Conservation (phyloP, 2,113 vertebrate species). For the Vombatus ursinus region DNA sequence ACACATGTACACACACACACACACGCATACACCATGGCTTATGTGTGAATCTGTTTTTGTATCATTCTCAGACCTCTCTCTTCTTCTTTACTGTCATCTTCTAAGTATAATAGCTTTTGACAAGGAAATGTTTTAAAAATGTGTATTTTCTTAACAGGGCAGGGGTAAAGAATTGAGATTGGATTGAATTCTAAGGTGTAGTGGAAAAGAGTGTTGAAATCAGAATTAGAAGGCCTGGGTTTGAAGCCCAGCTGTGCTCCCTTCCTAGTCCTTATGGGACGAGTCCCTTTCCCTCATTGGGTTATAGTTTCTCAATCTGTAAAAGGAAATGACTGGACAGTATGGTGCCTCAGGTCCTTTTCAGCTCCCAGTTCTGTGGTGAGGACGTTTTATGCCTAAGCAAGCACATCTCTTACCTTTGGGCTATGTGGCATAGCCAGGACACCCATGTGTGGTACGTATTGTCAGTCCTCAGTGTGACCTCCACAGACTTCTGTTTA, state of each 20-base stretch:
- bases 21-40: not conserved
- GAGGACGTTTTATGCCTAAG: not conserved
- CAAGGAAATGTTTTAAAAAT: not conserved
- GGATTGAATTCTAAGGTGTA: not conserved
- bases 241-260: not conserved
- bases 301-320: not conserved
- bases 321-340: not conserved
- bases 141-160: not conserved
- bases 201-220: not conserved
- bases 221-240: not conserved
- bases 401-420: not conserved
- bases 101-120: rapidly evolving
- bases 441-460: rapidly evolving
- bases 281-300: not conserved
- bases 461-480: not conserved
- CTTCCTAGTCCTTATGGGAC: not conserved
- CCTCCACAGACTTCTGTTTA: not conserved
- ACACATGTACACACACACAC: not conserved
- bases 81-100: not conserved
- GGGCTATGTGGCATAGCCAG: rapidly evolving
- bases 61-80: not conserved
- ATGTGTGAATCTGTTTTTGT: not conserved
- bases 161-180: not conserved
- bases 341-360: not conserved
- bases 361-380: not conserved